Evolutionary conservation across 2,888 invertebrate genomes (phyloP), one percentile per base, ranked within the genome.

Genomic region (Epicampocera succincta): DNA sequence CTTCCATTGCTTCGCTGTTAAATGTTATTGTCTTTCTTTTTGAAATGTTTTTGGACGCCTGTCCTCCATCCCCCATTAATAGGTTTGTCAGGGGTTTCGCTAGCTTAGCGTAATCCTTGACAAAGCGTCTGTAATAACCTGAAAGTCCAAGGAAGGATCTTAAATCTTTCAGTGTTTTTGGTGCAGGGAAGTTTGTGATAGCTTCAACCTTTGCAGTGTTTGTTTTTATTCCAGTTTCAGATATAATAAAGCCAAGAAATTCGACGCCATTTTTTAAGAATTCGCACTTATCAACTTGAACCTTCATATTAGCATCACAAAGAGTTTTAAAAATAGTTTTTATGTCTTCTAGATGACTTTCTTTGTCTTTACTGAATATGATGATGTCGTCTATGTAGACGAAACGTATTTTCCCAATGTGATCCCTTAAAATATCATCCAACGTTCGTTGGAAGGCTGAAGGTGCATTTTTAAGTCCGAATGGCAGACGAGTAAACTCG

Each of bases 341-440:
- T 38, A 60, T 21, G 38, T 71, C 19, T 25, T 73, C n/a, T 29
- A 56, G 19, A 46, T 56, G 54, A 44, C 25, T 25, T 25, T 46
- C 13, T 19, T 58, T 46, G 19, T 69, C n/a, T 56, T 56, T 42
- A 15, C 56, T 38, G 19, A 72, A 72, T 13, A 72, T 61, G 0
- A 72, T 61, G 2, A 72, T 52, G 19, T 72, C 72, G 33, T 72
- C 72, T 38, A 72, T 72, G 25, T 72, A 61, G 15, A 73, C 61
- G 44, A 44, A 73, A 8, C 42, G 42, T 1, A 33, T 17, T 46
- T 58, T 69, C 3, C 56, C 69, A 5, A 56, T 69, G 29, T 58
- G 38, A 8, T 74, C 0, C 29, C 73, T 13, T n/a, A 73, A 17
- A 44, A 73, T 40, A 33, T 60, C 40, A 33, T 63, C 54, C 21